A percentile compares a stretch with the other conserved stretches of the same genome.
Conservation (phyloP, 2,888 invertebrate species). For the Drosophila anomalata region DNA sequence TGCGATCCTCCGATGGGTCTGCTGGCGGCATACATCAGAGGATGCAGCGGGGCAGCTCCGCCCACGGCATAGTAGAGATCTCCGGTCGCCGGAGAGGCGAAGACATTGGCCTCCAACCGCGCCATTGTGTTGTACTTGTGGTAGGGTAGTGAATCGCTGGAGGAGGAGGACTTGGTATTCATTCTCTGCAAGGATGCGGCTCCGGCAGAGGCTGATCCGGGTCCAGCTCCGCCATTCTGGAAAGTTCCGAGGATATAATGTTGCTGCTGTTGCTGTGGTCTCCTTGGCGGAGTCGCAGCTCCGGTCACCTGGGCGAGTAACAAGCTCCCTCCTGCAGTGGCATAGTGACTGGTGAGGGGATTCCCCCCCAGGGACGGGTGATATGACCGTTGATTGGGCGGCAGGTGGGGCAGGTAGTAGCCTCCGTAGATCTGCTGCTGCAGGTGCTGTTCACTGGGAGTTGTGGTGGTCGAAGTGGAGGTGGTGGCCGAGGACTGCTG, state of each 20-base stretch:
- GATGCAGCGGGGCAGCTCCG: slow-evolving; percentile 60
- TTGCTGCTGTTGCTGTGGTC: slow-evolving; percentile 50
- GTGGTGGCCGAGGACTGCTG: slow-evolving; percentile 74
- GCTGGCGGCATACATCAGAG: slow-evolving; percentile 80
- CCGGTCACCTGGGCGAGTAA: slow-evolving; percentile 52
- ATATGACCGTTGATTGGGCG: slow-evolving; percentile 30
- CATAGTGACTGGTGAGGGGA: slow-evolving; percentile 59
- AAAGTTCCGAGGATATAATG: slow-evolving; percentile 59
- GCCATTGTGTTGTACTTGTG: slow-evolving; percentile 82
- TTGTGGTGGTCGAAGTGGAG: slow-evolving; percentile 56
- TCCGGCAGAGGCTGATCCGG: slow-evolving; percentile 16
- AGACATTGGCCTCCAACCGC: slow-evolving; percentile 74
- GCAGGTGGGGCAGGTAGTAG: slow-evolving; percentile 48
- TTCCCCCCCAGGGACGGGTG: slow-evolving; percentile 32
- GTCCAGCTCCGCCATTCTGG: slow-evolving; percentile 51
- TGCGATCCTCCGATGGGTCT: slow-evolving; percentile 81
- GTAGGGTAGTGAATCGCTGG: slow-evolving; percentile 83
- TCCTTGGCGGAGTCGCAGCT: slow-evolving; percentile 29
- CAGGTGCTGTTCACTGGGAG: slow-evolving; percentile 57
- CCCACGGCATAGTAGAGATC: slow-evolving; percentile 73
- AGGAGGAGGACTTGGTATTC: slow-evolving; percentile 84
- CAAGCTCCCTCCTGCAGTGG: slow-evolving; percentile 47
- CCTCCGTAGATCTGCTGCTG: slow-evolving; percentile 50
- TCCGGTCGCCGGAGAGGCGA: slow-evolving; percentile 55
- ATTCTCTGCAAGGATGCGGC: slow-evolving; percentile 63